Conservation (phyloP, 2,113 vertebrate genomes). For the Gavialis gangeticus region DNA sequence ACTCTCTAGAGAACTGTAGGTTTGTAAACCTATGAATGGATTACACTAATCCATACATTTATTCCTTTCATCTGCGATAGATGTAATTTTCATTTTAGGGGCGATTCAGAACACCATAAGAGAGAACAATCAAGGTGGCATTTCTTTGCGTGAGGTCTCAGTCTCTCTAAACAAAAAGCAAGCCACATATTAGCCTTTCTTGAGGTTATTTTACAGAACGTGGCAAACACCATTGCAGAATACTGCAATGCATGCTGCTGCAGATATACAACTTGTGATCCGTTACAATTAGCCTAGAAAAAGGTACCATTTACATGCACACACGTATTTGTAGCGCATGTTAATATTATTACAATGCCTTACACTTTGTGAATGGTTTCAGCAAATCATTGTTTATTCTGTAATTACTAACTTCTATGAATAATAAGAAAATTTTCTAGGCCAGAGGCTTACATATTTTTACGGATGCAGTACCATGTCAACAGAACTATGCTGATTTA, state of each 20-base stretch:
- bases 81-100: background rate
- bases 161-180: background rate
- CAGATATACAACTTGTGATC: background rate
- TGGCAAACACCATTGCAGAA: background rate
- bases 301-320: background rate
- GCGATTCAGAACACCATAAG: background rate
- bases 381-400: background rate
- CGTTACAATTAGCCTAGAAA: background rate
- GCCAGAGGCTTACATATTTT: too few relatives aligned
- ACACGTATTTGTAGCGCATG: background rate
- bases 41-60: background rate
- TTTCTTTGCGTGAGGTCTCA: background rate
- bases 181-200: background rate
- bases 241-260: background rate
- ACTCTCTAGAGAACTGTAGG: background rate
- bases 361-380: background rate
- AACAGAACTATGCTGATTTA: too few relatives aligned
- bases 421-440: background rate
- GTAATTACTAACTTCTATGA: background rate
- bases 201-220: background rate
- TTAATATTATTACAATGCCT: background rate
- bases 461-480: too few relatives aligned
- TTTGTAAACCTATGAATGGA: constrained; percentile 29
- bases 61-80: background rate
- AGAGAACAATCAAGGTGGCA: background rate